Evolutionary conservation across 2,113 vertebrate species (phyloP), one percentile per base, ranked within the genome.

Genomic region (Cephalopterus ornatus): DNA sequence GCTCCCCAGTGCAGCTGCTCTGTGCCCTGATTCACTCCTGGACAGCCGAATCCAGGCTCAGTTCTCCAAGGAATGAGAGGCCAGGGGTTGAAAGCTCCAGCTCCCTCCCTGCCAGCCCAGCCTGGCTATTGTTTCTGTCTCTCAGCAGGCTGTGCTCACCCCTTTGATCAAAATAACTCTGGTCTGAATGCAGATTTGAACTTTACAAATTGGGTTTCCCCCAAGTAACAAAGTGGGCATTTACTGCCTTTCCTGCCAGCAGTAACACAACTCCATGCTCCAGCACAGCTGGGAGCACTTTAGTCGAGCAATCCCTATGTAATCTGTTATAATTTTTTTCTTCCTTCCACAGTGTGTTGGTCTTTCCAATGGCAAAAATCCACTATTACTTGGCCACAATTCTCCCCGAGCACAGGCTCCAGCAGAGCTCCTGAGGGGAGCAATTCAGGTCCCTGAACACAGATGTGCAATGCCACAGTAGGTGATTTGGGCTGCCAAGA

Each of bases 221-320:
- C n/a, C 56, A 47, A 0, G 56, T 88, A 84, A 93, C 79, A 93
- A 88, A 93, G 88, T 88, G 47, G n/a, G 22, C 41, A 88, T 95
- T 96, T 95, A 63, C 56, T 94, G 35, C 21, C 72, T 88, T 95
- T 93, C 59, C 55, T 67, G 33, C 63, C 75, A 67, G 68, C 47
- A 35, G 70, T 70, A 86, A 58, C 39, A 84, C 18, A 86, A 50
- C 65, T 86, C 65, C 27, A 44, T 41, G 27, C 52, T 93, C 30
- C 68, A 5, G 1, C 28, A 32, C 96, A 97, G 92, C 88, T 97
- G 92, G 92, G 86, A 95, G 72, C 76, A 81, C 93, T 96, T 97
- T 92, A 81, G 67, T 76, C 63, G 61, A 46, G 62, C 85, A 95
- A 55, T 90, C 65, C 55, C 47, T 55, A 2, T 77, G 47, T 90